phyloP scores from a whole-genome alignment of 2,888 invertebrate genomes.

The Vanessa cardui region DNA sequence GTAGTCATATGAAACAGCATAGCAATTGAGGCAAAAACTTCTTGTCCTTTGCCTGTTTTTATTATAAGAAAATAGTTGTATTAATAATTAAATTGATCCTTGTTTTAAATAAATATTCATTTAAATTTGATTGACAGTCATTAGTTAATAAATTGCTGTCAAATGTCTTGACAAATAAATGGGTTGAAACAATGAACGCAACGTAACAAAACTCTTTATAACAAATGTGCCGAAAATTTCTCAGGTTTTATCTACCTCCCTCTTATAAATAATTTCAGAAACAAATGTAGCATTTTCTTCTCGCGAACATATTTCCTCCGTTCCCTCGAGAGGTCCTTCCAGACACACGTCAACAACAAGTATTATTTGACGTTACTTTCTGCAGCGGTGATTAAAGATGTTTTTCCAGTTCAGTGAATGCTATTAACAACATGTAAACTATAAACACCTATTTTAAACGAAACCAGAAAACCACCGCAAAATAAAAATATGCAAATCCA shows the following conservation, averaged over 20 bases:
- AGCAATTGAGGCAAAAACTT: no score
- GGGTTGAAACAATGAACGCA: no score
- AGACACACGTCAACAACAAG: constrained; percentile 30
- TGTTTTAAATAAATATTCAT: no score
- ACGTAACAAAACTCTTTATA: constrained; percentile 12
- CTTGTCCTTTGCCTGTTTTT: no score
- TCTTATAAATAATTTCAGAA: constrained; percentile 26
- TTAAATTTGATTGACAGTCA: no score
- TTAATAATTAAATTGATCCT: no score
- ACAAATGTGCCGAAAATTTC: constrained; percentile 2
- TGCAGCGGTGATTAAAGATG: constrained; percentile 13
- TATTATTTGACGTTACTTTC: constrained; percentile 28
- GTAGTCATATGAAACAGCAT: no score
- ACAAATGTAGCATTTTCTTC: constrained; percentile 26
- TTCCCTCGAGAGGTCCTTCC: constrained; percentile 16
- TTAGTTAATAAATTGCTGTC: no score
- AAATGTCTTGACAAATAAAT: no score
- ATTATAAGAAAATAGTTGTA: no score
- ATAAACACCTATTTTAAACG: neutral
- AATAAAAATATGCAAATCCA: neutral
- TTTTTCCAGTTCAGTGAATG: constrained; percentile 1
- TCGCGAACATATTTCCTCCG: constrained; percentile 25
- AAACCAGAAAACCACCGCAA: neutral
- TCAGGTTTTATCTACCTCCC: constrained; percentile 17
- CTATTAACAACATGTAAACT: neutral